Evolutionary conservation across 2,888 invertebrate species (phyloP).

Genomic region (Muschampia plurimacula): DNA sequence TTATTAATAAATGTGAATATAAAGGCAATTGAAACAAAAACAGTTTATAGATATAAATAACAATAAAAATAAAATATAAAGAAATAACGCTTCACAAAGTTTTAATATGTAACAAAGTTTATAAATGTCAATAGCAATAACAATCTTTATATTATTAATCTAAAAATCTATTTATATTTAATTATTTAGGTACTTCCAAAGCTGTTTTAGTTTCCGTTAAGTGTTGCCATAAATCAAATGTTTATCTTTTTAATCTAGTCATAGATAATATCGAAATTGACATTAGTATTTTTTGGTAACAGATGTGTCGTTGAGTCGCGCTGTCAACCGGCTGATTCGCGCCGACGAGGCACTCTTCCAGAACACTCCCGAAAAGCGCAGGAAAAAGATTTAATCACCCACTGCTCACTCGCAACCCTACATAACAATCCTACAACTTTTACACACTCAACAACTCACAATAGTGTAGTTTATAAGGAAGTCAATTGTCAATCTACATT

Average conservation of each 20-base stretch:
- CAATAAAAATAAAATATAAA: too few relatives aligned
- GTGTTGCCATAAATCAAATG: conserved; percentile 19
- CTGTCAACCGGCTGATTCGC: conserved; percentile 78
- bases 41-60: too few relatives aligned
- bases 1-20: neutral
- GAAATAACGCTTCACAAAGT: too few relatives aligned
- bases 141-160: too few relatives aligned
- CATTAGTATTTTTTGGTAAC: conserved; percentile 59
- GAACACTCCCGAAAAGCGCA: conserved; percentile 78
- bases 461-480: too few relatives aligned
- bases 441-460: too few relatives aligned
- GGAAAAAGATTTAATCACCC: conserved; percentile 60
- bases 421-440: neutral
- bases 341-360: conserved; percentile 79
- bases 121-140: too few relatives aligned
- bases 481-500: too few relatives aligned
- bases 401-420: conserved; percentile 5
- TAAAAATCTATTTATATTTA: too few relatives aligned
- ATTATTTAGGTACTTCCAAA: neutral
- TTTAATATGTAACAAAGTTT: too few relatives aligned
- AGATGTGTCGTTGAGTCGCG: conserved; percentile 82
- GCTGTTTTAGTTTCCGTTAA: neutral
- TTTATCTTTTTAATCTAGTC: neutral
- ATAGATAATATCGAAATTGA: conserved; percentile 20
- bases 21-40: neutral